Conservation (phyloP, 2,888 invertebrate species). For the Tribolium freemani region DNA sequence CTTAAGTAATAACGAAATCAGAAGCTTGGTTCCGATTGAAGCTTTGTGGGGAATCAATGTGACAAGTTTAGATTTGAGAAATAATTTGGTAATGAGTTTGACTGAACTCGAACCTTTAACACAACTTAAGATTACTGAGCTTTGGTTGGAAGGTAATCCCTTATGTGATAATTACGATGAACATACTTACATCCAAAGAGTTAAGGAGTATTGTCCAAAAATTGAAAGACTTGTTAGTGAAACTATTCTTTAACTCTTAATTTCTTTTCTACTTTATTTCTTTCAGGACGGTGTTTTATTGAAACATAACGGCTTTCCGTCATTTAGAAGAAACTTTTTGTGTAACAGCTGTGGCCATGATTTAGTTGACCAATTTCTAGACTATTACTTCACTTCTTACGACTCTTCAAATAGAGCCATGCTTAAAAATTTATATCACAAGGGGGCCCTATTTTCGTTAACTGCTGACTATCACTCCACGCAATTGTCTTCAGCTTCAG, state of each 20-base stretch:
- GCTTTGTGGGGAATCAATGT: conserved; percentile 54
- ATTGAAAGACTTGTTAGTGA: conserved; percentile 70
- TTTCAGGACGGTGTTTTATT: conserved; percentile 71
- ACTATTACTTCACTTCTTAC: conserved; percentile 76
- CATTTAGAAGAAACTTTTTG: conserved; percentile 70
- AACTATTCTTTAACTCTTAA: neutral
- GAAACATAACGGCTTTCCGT: conserved; percentile 66
- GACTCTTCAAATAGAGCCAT: conserved; percentile 73
- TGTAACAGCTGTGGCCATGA: conserved; percentile 67
- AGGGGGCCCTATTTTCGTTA: conserved; percentile 75
- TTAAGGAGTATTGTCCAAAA: conserved; percentile 70
- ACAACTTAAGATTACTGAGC: conserved; percentile 55
- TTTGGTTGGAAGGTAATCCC: conserved; percentile 80
- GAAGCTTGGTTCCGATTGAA: conserved; percentile 60
- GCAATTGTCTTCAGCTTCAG: conserved; percentile 59
- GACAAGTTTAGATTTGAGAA: conserved; percentile 56
- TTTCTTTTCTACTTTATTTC: neutral
- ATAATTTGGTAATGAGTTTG: conserved; percentile 58
- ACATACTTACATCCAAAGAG: conserved; percentile 72
- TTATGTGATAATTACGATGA: conserved; percentile 76
- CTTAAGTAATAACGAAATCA: conserved; percentile 62
- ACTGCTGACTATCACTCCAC: conserved; percentile 64
- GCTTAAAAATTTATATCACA: conserved; percentile 75
- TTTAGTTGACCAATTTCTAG: conserved; percentile 75
- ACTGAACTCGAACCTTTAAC: conserved; percentile 54